Evolutionary conservation across 92 coral and sea anemone species (phyloP).

Genomic region (Porites lobata): DNA sequence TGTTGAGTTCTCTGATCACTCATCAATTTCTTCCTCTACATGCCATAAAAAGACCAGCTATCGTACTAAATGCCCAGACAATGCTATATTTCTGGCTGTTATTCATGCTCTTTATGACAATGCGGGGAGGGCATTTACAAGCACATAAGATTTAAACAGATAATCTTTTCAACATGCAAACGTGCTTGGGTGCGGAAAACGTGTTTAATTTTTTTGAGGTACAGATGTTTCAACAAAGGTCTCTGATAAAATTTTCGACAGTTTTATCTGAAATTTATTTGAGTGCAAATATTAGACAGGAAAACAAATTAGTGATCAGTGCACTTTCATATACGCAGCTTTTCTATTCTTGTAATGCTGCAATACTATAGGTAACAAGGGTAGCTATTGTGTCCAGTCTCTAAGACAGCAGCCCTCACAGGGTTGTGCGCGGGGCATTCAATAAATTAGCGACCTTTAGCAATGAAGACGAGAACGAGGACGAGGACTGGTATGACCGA

Average conservation of each 20-base stretch:
- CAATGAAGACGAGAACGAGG: too few relatives aligned
- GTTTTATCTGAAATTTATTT: background rate
- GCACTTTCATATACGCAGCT: background rate
- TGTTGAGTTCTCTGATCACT: slow-evolving; percentile 50
- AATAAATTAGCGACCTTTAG: too few relatives aligned
- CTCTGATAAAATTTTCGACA: slow-evolving; percentile 17
- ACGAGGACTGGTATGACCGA: too few relatives aligned
- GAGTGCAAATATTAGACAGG: slow-evolving; percentile 6
- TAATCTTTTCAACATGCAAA: background rate
- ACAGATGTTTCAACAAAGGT: background rate
- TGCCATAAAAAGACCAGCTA: slow-evolving; percentile 52
- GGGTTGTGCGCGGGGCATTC: too few relatives aligned
- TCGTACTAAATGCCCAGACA: slow-evolving; percentile 59
- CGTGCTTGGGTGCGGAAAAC: background rate
- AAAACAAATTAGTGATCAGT: slow-evolving; percentile 6
- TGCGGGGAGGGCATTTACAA: slow-evolving; percentile 56
- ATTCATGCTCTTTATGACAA: slow-evolving; percentile 48
- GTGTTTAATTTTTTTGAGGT: slow-evolving; percentile 2
- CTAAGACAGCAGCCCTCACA: too few relatives aligned
- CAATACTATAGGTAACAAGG: background rate
- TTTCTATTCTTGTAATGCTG: background rate
- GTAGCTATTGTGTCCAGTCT: too few relatives aligned
- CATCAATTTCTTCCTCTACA: slow-evolving; percentile 73
- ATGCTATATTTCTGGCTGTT: slow-evolving; percentile 50
- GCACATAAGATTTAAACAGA: slow-evolving; percentile 38